A percentile compares a stretch with the other conserved stretches of the same genome.
phyloP scores from a whole-genome alignment of 2,797 vertebrate genomes.

The Pteronotus mesoamericanus region DNA sequence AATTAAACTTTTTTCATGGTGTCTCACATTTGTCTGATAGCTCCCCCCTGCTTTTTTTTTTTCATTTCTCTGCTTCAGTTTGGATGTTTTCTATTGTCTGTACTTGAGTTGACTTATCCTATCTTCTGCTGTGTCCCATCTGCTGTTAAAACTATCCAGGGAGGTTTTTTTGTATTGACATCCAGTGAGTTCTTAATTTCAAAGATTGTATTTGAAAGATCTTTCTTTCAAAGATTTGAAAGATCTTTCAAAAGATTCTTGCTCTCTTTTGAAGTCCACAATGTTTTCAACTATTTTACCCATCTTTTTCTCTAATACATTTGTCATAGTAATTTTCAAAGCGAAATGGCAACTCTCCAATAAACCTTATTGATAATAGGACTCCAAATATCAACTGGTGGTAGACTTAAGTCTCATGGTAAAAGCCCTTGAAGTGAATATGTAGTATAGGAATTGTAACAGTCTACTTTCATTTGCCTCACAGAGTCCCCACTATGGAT shows the following conservation, averaged over 20 bases:
- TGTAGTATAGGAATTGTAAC: background rate
- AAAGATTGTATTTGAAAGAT: background rate
- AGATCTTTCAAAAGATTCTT: no score
- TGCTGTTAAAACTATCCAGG: background rate
- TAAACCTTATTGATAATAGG: background rate
- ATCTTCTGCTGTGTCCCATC: background rate
- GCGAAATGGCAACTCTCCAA: background rate
- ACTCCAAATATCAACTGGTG: background rate
- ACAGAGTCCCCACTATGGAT: background rate
- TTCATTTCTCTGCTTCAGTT: background rate
- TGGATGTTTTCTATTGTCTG: background rate
- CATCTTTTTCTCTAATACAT: background rate
- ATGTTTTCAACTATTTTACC: background rate
- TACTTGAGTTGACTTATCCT: background rate
- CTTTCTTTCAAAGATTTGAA: no score
- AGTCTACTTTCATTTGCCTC: background rate
- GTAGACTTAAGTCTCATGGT: background rate
- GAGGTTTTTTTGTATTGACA: background rate
- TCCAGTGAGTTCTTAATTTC: background rate
- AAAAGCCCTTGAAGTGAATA: background rate
- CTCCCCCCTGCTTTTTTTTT: background rate
- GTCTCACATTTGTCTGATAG: background rate
- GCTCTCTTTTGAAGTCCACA: background rate
- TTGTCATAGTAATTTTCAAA: constrained; percentile 17
- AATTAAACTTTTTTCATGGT: background rate